phyloP scores from a whole-genome alignment of 2,113 vertebrate species.

The Electrona antarctica region DNA sequence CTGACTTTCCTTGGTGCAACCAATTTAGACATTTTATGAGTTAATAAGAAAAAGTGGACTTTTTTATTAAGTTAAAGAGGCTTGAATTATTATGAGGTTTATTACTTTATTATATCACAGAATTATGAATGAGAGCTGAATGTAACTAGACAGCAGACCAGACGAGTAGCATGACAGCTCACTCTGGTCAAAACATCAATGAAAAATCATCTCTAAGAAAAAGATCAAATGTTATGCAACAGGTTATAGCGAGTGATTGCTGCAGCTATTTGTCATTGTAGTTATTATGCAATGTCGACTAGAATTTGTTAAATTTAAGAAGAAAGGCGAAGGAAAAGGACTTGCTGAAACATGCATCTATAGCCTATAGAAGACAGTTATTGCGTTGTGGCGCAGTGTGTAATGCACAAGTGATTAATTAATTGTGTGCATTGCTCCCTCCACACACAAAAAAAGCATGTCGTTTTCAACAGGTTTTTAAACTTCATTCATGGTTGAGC shows the following conservation, averaged over 20 bases:
- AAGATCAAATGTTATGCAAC: not conserved
- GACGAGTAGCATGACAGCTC: too few species aligned
- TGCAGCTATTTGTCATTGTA: not conserved
- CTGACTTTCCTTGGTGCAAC: too few species aligned
- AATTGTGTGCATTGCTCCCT: not conserved
- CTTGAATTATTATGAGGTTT: too few species aligned
- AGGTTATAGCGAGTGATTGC: not conserved
- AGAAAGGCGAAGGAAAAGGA: too few species aligned
- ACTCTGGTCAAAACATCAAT: not conserved
- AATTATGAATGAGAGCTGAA: not conserved
- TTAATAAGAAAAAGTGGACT: too few species aligned
- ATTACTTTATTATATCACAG: too few species aligned
- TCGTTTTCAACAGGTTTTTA: too few species aligned
- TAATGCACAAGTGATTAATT: conserved; percentile 2
- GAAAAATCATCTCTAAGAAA: too few species aligned
- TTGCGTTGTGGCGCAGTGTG: not conserved
- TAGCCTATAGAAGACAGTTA: not conserved
- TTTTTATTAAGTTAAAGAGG: too few species aligned
- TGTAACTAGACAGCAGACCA: not conserved
- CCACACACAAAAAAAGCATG: conserved; percentile 4
- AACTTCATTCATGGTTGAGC: too few species aligned
- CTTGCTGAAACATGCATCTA: conserved; percentile 28
- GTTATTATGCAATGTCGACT: not conserved
- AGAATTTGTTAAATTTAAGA: not conserved
- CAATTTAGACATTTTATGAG: too few species aligned